These are phyloP conservation scores for Drosophila azteca DNA, from an alignment of 1,140 invertebrate genomes.

Conservation along the genomic window DNA sequence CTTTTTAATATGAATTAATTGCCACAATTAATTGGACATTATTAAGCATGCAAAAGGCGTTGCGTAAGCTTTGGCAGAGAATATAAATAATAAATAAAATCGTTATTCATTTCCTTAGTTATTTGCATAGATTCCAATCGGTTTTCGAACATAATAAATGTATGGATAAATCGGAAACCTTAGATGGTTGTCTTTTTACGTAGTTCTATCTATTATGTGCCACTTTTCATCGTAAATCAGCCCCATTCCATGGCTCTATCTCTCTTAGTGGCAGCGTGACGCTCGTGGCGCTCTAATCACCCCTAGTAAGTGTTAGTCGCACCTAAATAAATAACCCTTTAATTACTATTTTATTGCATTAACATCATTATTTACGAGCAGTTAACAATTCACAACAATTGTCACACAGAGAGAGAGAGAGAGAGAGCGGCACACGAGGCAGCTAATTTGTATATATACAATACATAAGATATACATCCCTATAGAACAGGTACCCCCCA, in stretches of 20 bases:
- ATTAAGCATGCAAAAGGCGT: constrained; percentile 37
- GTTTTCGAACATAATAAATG: too few relatives aligned
- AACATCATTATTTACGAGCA: constrained; percentile 26
- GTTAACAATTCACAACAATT: constrained; percentile 1
- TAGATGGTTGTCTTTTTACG: background rate
- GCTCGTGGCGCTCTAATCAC: constrained; percentile 60
- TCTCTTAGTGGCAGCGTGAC: constrained; percentile 23
- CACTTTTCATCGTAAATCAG: constrained; percentile 42
- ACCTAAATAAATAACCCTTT: constrained; percentile 17
- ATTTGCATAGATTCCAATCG: too few relatives aligned
- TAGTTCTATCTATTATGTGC: background rate
- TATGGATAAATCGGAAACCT: background rate
- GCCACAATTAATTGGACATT: constrained; percentile 39
- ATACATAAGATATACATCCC: constrained; percentile 12
- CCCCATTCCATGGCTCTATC: constrained; percentile 9
- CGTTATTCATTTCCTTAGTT: too few relatives aligned
- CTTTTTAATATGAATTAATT: constrained; percentile 52
- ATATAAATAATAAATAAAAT: too few relatives aligned
- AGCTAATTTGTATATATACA: background rate
- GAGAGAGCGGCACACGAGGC: background rate
- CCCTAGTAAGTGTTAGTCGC: constrained; percentile 40
- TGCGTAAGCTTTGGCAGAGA: background rate
- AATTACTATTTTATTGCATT: constrained; percentile 24
- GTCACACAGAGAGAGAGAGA: background rate
- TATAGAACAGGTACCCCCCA: background rate